A percentile compares a stretch with the other conserved stretches of the same genome.
phyloP scores from a whole-genome alignment of 2,797 vertebrate genomes.

The Oreochromis grahami region DNA sequence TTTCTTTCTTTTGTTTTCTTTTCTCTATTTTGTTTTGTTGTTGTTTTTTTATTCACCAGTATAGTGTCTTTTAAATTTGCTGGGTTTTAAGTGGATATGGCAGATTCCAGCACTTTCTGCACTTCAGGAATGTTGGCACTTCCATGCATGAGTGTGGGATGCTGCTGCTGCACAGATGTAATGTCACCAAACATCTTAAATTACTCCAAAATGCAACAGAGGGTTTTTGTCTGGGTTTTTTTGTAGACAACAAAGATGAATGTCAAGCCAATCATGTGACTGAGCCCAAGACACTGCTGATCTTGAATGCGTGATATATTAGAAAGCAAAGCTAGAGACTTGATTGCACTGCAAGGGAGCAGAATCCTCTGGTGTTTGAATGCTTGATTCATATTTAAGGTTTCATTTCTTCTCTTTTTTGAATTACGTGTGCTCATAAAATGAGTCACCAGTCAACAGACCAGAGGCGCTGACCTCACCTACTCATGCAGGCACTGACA shows the following conservation, averaged over 20 bases:
- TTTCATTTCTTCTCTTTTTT: background rate
- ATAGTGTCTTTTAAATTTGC: background rate
- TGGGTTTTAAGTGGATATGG: background rate
- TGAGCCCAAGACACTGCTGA: background rate
- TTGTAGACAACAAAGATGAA: background rate
- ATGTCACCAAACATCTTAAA: background rate
- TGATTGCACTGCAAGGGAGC: background rate
- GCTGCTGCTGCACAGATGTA: background rate
- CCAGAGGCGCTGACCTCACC: background rate
- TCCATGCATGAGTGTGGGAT: background rate
- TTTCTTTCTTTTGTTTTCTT: background rate
- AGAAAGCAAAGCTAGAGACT: background rate
- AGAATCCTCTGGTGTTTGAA: background rate
- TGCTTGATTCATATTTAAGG: background rate
- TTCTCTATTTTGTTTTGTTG: background rate
- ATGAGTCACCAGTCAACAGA: background rate
- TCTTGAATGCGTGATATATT: background rate
- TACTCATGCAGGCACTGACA: background rate
- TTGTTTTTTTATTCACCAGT: background rate
- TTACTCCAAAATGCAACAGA: background rate
- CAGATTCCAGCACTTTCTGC: background rate
- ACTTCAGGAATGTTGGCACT: background rate
- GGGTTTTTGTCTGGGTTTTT: no score
- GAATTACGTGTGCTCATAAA: background rate
- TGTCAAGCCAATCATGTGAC: background rate